Evolutionary conservation across 64 coral and sea anemone genomes (phyloP), one percentile per base, ranked within the genome.

Genomic region (Platygyra sinensis): DNA sequence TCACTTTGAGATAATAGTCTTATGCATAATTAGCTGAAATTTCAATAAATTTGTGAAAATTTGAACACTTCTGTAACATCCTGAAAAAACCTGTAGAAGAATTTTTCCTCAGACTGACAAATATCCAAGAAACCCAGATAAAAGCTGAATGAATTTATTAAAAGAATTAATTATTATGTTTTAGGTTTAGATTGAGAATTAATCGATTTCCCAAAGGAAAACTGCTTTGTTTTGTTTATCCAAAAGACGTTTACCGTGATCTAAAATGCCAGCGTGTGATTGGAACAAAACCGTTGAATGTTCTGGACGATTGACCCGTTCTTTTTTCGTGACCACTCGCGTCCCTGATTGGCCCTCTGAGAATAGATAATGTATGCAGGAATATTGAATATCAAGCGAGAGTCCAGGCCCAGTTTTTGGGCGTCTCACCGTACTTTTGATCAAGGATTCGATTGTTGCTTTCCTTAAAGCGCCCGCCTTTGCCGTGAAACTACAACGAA

Each of bases 321-420:
- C 24, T 85, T 77, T n/a, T 71, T 71, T 49, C 63, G 63, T 72
- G 81, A 85, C 63, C 38, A 71, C 22, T 69, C 0, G 22, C 33
- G 81, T 20, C 8, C 33, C 81, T 85, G 81, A 85, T 85, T 85
- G 81, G 81, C 71, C 19, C 62, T 24, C 27, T 2, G 36, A 27
- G 36, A 71, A 85, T 69, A 71, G 20, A 71, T 15, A 42, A 85
- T 85, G 4, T 50, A 85, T 72, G 33, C 81, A 85, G 12, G 63
- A 67, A 85, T 85, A 85, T 85, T 85, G 81, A 85, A 85, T 85
- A 71, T 85, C 81, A 85, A 85, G 38, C 67, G 10, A 85, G 81
- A 85, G 81, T 85, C 62, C 65, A 36, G 81, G 62, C 81, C 81
- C 62, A 52, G 62, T 85, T 85, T 84, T 85, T 39, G 81, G 64